Conservation (phyloP, 2,888 invertebrate species). For the Ectropis crepuscularia region DNA sequence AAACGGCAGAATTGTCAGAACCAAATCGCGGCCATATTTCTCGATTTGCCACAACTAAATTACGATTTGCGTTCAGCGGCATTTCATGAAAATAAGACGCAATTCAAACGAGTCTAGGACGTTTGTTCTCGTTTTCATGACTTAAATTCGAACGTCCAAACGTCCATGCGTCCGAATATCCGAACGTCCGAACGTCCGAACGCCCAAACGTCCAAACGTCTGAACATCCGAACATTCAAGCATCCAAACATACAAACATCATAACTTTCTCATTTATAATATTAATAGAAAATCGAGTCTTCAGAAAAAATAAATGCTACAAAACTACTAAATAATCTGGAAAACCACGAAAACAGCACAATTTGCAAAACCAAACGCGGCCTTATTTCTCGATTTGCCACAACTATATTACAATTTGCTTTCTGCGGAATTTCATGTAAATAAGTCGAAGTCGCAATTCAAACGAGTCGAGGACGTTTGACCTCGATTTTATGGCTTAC, state of each 20-base stretch:
- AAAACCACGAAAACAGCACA: neutral
- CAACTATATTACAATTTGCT: constrained; percentile 8
- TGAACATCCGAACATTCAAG: no score
- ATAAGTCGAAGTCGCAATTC: constrained; percentile 18
- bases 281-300: no score
- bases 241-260: no score
- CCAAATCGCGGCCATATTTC: constrained; percentile 2
- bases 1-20: neutral
- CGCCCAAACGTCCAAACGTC: no score
- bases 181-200: no score
- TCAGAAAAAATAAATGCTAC: no score
- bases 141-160: constrained; percentile 5
- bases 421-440: constrained; percentile 18
- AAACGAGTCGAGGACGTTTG: constrained; percentile 21
- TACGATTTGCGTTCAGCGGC: constrained; percentile 8
- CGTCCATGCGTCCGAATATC: no score
- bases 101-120: constrained; percentile 16
- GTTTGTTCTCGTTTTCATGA: constrained; percentile 24
- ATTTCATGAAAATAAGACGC: constrained; percentile 20
- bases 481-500: constrained; percentile 20
- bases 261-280: no score
- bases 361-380: neutral
- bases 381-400: constrained; percentile 5
- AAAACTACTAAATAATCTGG: no score
- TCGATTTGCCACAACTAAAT: constrained; percentile 6